Base-by-base conservation (phyloP, 2,797 vertebrate species). In the Pseudochromis fuscus region DNA sequence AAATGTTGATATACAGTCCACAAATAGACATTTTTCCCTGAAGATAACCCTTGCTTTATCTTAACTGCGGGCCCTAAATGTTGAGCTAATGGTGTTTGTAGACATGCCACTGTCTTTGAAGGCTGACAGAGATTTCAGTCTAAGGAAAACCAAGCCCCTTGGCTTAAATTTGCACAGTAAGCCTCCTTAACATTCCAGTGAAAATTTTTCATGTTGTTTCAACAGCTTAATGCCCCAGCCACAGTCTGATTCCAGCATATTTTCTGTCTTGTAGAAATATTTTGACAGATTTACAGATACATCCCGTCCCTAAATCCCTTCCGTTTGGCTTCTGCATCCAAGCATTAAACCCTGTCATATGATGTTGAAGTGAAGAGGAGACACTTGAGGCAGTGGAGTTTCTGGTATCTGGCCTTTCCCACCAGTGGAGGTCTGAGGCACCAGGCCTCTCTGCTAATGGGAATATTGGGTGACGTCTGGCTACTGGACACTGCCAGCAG, bases 241-340 rank as follows among this genome's bases (percentile, higher is more conserved):
- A 68, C 80, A 77, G 85, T 88, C 90, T 91, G 91, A 91, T 89
- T 90, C 88, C 75, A 82, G 84, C 90, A 91, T 87, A 91, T 89
- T 91, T 91, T 92, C 83, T 86, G 82, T 89, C 87, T 90, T 85
- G 89, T 90, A 85, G 89, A 91, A 93, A 89, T 91, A 93, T 91
- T 92, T 91, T 91, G 89, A 93, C 90, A 92, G 89, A 92, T 92
- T 89, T 88, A 83, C 89, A 91, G 87, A 92, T 89, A 86, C 67
- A 89, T 87, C 85, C 86, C 76, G 28, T 90, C 82, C 81, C 79
- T 79, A 90, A 92, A 93, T 90, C 91, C 88, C 85, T 75, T 83
- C 87, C 83, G 82, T 86, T 90, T 91, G 88, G 81, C 88, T 92
- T 87, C 76, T 77, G 90, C 86, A 88, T 84, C 84, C 75, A 70